Base-by-base conservation (phyloP, 2,113 vertebrate genomes). In the Chaetops frenatus region DNA sequence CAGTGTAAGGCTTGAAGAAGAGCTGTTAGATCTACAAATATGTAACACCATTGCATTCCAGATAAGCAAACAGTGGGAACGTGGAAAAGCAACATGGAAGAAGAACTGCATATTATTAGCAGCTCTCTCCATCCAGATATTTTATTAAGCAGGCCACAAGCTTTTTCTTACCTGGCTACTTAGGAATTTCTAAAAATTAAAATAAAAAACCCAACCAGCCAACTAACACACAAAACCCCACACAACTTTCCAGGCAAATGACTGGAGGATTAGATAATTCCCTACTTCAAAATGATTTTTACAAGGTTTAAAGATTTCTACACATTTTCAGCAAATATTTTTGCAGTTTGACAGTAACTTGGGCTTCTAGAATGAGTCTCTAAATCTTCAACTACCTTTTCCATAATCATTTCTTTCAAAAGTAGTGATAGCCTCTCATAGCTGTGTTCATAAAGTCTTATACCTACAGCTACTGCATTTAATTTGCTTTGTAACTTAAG, bases 321-420 rank as follows among this genome's bases (percentile, higher is more conserved):
- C 16, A 51, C 5, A 2, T 24, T 61, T 78, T 56, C 21, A 54
- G 27, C 25, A 89, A 73, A 12, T 36, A 42, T 40, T 81, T 86
- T 53, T 72, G 13, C 31, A 69, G n/a, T 61, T 50, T 77, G 27
- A 71, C 36, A 54, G 3, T n/a, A 62, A 62, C 13, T 73, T 25
- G 15, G 27, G 48, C 27, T 57, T 78, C 28, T 42, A 66, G 40
- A 90, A 44, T 9, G 42, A 0, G 0, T 12, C 28, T 7, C 3
- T 47, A 53, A 80, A 44, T 35, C 47, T 60, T n/a, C 13, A 70
- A 27, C 36, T 70, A 66, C 12, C 7, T 62, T 77, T 77, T 45
- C 40, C 65, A 40, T 8, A 53, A 22, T 9, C 11, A 76, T 65
- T 58, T 36, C 61, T 76, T 69, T 69, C 44, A 91, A 45, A 82